Conservation (phyloP, 2,888 invertebrate genomes). For the Neoitamus cyanurus region DNA sequence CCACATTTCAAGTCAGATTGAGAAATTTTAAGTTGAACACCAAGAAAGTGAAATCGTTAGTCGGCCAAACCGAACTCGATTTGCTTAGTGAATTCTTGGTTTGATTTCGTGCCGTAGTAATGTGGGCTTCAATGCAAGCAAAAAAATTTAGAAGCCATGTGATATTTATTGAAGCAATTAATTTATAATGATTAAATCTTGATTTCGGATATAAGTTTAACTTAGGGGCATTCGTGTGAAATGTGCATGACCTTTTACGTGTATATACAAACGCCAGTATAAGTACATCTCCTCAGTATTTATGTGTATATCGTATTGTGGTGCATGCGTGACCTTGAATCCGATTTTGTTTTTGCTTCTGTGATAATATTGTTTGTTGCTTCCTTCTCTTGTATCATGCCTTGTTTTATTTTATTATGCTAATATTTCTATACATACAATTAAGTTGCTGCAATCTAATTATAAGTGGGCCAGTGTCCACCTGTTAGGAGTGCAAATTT, state of each 20-base stretch:
- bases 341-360: neutral
- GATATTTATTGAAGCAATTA: conserved; percentile 31
- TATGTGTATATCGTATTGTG: neutral
- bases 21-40: neutral
- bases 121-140: neutral
- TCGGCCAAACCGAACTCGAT: neutral
- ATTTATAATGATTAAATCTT: conserved; percentile 5
- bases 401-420: neutral
- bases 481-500: neutral
- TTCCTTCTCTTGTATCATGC: neutral
- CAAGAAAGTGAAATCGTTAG: neutral
- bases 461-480: neutral
- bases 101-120: conserved; percentile 15
- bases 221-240: conserved; percentile 29
- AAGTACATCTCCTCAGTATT: neutral
- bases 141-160: neutral
- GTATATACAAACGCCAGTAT: neutral
- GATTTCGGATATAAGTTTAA: conserved; percentile 38
- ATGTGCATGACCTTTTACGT: conserved; percentile 13
- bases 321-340: conserved; percentile 3
- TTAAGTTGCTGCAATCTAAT: neutral
- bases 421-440: neutral
- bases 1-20: neutral
- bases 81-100: neutral
- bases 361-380: neutral